A percentile compares a stretch with the other conserved stretches of the same genome.
Conservation (phyloP, 2,888 invertebrate genomes). For the Lithophane socia region DNA sequence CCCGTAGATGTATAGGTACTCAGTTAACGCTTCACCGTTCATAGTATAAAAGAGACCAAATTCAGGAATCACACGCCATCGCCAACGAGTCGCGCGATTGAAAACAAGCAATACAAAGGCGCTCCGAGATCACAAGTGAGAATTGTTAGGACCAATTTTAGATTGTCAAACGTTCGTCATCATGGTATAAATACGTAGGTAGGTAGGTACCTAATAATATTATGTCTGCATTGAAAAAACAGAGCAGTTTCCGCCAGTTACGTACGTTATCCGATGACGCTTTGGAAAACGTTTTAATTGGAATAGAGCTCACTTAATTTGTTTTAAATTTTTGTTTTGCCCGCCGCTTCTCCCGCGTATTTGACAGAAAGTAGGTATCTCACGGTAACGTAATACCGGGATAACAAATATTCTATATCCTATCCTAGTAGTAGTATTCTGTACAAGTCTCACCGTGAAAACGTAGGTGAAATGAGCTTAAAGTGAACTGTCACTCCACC, state of each 20-base stretch:
- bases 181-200: not conserved
- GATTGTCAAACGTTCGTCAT: constrained; percentile 25
- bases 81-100: constrained; percentile 58
- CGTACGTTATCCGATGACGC: not conserved
- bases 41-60: constrained; percentile 44
- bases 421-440: too few relatives aligned
- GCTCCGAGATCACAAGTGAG: constrained; percentile 29
- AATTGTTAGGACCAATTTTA: constrained; percentile 49
- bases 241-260: not conserved
- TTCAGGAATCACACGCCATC: constrained; percentile 61
- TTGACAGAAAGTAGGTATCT: too few relatives aligned
- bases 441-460: too few relatives aligned
- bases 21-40: constrained; percentile 42
- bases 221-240: not conserved
- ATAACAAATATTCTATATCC: not conserved
- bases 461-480: too few relatives aligned
- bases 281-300: not conserved
- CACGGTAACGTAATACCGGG: not conserved
- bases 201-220: not conserved
- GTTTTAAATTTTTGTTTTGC: not conserved
- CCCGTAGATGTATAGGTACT: not conserved
- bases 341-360: too few relatives aligned
- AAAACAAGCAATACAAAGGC: constrained; percentile 58
- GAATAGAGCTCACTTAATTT: not conserved
- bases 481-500: too few relatives aligned